Conservation (phyloP, 2,888 invertebrate species). For the Ypsolopha sequella region DNA sequence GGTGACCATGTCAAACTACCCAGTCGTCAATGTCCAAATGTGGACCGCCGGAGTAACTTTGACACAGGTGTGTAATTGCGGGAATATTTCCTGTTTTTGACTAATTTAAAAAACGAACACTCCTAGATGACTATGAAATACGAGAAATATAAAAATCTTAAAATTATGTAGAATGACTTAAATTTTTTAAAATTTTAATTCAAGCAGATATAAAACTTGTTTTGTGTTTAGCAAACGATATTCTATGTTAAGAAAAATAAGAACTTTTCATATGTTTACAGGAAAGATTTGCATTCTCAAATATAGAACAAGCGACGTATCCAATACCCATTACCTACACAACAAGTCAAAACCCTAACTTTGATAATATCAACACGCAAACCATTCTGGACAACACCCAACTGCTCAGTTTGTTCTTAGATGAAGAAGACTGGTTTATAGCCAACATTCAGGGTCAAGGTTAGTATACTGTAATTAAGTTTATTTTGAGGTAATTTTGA, state of each 20-base stretch:
- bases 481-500: too few species aligned
- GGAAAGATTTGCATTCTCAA: constrained; percentile 33
- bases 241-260: too few species aligned
- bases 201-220: too few species aligned
- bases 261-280: constrained; percentile 13
- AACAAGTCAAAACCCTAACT: constrained; percentile 39
- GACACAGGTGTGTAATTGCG: constrained; percentile 30
- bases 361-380: constrained; percentile 31
- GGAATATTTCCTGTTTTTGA: too few species aligned
- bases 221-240: too few species aligned
- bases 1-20: constrained; percentile 34
- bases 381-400: constrained; percentile 22
- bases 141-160: too few species aligned
- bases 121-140: too few species aligned
- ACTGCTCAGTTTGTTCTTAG: constrained; percentile 22
- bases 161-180: too few species aligned
- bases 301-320: constrained; percentile 12
- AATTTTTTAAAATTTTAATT: too few species aligned
- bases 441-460: constrained; percentile 60
- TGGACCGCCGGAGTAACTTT: constrained; percentile 33
- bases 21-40: constrained; percentile 31
- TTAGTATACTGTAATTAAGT: constrained; percentile 12
- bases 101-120: too few species aligned
- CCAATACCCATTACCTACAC: constrained; percentile 64
- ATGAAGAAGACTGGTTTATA: constrained; percentile 43